Evolutionary conservation across 2,888 invertebrate species (phyloP).

Genomic region (Barypeithes pellucidus): DNA sequence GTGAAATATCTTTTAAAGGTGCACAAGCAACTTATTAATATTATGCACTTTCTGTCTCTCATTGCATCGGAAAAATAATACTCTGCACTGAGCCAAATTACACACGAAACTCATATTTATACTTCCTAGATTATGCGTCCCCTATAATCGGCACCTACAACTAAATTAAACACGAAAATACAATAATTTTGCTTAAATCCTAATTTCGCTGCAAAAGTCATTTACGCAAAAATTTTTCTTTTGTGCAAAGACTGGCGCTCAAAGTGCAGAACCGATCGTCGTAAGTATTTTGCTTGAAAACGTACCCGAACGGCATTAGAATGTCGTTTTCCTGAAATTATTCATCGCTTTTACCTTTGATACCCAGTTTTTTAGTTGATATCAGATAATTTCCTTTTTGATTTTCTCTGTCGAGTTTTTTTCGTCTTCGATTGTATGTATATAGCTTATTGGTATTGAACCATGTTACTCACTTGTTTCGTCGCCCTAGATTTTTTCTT

Average conservation of each 20-base stretch:
- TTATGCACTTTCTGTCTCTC: no score
- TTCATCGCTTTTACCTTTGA: background rate
- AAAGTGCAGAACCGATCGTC: conserved; percentile 95
- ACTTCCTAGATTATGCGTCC: background rate
- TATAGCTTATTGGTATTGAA: no score
- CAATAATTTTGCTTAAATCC: conserved; percentile 34
- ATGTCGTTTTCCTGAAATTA: background rate
- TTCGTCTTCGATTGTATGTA: background rate
- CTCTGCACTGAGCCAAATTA: background rate
- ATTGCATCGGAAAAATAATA: no score
- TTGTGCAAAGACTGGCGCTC: conserved; percentile 82
- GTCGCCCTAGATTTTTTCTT: no score
- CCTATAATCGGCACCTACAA: background rate
- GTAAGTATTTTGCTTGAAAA: conserved; percentile 79
- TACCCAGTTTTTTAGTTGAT: background rate
- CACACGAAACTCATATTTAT: background rate
- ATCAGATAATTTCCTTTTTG: background rate
- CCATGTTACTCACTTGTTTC: no score
- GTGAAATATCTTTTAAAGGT: no score
- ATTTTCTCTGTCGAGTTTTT: background rate
- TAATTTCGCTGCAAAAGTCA: conserved; percentile 29
- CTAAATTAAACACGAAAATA: background rate
- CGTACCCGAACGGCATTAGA: conserved; percentile 53
- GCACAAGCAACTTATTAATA: no score
- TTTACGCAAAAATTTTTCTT: conserved; percentile 60